Evolutionary conservation across 2,113 vertebrate genomes (phyloP).

Genomic region (Pagrus major): DNA sequence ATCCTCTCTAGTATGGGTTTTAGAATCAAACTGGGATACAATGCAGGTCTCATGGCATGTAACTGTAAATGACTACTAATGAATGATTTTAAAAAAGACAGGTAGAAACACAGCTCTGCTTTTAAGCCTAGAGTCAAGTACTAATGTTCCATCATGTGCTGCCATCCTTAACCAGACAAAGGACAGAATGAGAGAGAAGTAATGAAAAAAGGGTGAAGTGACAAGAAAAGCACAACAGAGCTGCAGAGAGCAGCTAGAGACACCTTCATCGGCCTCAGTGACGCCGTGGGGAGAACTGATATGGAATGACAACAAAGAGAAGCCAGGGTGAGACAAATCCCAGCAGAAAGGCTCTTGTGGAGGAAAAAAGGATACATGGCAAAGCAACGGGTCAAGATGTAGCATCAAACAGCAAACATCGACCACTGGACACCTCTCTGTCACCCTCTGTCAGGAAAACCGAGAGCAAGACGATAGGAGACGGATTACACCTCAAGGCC

Average conservation of each 20-base stretch:
- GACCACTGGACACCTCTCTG: constrained; percentile 49
- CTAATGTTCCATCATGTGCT: background rate
- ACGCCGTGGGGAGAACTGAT: constrained; percentile 79
- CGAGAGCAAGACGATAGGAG: constrained; percentile 35
- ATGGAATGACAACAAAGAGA: constrained; percentile 75
- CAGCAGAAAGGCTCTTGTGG: constrained; percentile 51
- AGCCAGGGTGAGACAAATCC: constrained; percentile 51
- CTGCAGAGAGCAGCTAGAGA: constrained; percentile 71
- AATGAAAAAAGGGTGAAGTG: constrained; percentile 45
- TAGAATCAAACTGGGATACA: background rate
- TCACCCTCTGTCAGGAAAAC: constrained; percentile 50
- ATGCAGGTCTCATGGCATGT: background rate
- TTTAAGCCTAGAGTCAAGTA: background rate
- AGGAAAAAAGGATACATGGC: constrained; percentile 53
- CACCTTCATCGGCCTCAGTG: constrained; percentile 81
- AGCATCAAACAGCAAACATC: constrained; percentile 51
- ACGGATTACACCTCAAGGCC: constrained; percentile 54
- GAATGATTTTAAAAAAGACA: background rate
- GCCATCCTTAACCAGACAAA: background rate
- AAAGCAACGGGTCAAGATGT: constrained; percentile 42
- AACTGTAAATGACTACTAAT: background rate
- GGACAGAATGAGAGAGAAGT: constrained; percentile 1
- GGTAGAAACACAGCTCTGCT: background rate
- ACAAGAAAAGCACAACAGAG: constrained; percentile 79
- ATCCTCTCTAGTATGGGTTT: background rate